Conservation (phyloP, 2,888 invertebrate species). For the Perizoma flavofasciatum region DNA sequence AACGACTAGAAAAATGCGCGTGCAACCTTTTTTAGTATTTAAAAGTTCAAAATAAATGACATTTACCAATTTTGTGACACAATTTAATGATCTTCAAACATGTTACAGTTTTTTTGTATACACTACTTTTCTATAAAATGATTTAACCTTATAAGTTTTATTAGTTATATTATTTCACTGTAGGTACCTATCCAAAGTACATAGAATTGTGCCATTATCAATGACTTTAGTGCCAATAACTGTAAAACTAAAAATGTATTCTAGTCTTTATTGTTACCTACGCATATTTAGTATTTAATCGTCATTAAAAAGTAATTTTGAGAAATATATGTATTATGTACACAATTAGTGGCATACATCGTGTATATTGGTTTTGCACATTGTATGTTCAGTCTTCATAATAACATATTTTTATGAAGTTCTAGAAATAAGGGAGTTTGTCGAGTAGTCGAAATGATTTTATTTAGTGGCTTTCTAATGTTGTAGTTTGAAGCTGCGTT, state of each 20-base stretch:
- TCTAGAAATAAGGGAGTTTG: conserved; percentile 50
- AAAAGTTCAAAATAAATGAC: conserved; percentile 47
- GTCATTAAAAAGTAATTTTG: conserved; percentile 77
- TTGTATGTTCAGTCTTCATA: conserved; percentile 64
- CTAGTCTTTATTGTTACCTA: conserved; percentile 84
- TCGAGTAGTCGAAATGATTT: conserved; percentile 52
- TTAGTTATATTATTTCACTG: conserved; percentile 54
- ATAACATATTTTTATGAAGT: conserved; percentile 45
- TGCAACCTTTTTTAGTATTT: conserved; percentile 41
- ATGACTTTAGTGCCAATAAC: conserved; percentile 83
- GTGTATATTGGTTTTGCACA: conserved; percentile 72
- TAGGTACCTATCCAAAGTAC: conserved; percentile 57
- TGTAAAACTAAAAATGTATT: conserved; percentile 82
- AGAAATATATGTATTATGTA: conserved; percentile 58
- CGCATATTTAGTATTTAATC: conserved; percentile 81
- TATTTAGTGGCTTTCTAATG: conserved; percentile 48
- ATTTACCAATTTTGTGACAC: conserved; percentile 74
- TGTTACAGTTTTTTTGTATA: conserved; percentile 54
- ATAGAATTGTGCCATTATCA: conserved; percentile 78
- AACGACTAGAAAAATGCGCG: conserved; percentile 3
- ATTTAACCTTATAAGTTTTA: conserved; percentile 39
- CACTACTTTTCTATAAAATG: conserved; percentile 53
- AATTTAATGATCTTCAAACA: conserved; percentile 56
- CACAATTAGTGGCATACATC: conserved; percentile 64
- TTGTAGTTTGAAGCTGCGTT: conserved; percentile 28